Conservation (phyloP, 1,140 invertebrate genomes). For the Chrysopa pallens region DNA sequence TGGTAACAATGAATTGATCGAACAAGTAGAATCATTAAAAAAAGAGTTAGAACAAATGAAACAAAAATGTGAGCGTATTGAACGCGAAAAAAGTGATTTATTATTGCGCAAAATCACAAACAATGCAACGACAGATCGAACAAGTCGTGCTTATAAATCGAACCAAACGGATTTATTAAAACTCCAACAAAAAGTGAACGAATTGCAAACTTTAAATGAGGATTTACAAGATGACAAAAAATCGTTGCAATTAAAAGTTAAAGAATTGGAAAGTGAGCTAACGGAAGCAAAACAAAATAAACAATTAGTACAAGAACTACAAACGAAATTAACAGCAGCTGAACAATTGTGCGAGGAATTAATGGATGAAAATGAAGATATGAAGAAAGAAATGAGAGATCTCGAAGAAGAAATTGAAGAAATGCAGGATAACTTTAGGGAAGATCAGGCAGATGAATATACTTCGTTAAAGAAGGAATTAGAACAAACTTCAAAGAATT, state of each 20-base stretch:
- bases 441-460: constrained; percentile 95
- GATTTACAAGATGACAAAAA: constrained; percentile 69
- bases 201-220: constrained; percentile 57
- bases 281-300: constrained; percentile 24
- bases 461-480: constrained; percentile 83
- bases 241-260: constrained; percentile 44
- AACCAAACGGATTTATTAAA: constrained; percentile 26
- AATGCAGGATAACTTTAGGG: constrained; percentile 92
- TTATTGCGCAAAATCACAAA: constrained; percentile 52
- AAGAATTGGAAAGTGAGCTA: constrained; percentile 51
- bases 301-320: constrained; percentile 43
- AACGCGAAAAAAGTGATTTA: constrained; percentile 77
- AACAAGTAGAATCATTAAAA: constrained; percentile 46
- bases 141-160: too few relatives aligned
- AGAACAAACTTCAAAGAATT: constrained; percentile 94
- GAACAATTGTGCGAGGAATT: constrained; percentile 82
- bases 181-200: constrained; percentile 65
- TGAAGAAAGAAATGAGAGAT: constrained; percentile 84
- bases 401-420: constrained; percentile 95
- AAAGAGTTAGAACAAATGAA: constrained; percentile 40
- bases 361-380: constrained; percentile 91
- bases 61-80: constrained; percentile 50
- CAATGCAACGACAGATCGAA: constrained; percentile 39
- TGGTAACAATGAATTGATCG: constrained; percentile 28
- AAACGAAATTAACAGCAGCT: constrained; percentile 62